Base-by-base conservation (phyloP, 2,797 vertebrate genomes). In the Gallinago solitaria region DNA sequence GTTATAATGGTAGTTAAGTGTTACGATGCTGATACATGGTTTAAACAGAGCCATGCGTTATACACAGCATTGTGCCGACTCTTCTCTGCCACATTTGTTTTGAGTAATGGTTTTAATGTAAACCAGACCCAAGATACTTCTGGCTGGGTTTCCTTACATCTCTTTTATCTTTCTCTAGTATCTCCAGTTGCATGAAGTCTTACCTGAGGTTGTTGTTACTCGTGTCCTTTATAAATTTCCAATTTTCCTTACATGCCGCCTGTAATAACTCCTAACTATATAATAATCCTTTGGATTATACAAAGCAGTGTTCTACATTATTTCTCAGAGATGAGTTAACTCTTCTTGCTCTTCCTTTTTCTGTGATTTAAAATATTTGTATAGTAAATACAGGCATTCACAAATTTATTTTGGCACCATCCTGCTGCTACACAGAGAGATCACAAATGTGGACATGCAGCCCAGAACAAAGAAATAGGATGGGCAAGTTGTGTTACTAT, bases 191-290 rank as follows among this genome's bases (percentile, higher is more conserved):
- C 70, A 83, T 51, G 19, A 83, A 56, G 16, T 78, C 53, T 86
- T 71, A 28, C 74, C 67, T 14, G 16, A 39, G 41, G 64, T 47
- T 53, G 54, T 69, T 73, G 30, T 71, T 80, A 60, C 20, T n/a
- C 7, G 3, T 70, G 75, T 63, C 43, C 48, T 85, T 93, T 65
- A 83, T 32, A 77, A 67, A 92, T 70, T 63, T 83, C 37, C 30
- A 12, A 16, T 90, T 92, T 87, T 87, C 71, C 70, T 76, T 54
- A 48, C 9, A 77, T 27, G 48, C 83, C 92, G 89, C 56, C 75
- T 71, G 9, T 64, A 87, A 47, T 28, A 89, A 87, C 4, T 33
- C 45, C 24, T 67, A 56, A 54, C 27, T 70, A 41, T 24, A 14
- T 12, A 87, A 51, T 47, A 70, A 70, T 48, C 37, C 32, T 71